A percentile compares a stretch with the other conserved stretches of the same genome.
Conservation (phyloP, 2,888 invertebrate genomes). For the Ischnura elegans region DNA sequence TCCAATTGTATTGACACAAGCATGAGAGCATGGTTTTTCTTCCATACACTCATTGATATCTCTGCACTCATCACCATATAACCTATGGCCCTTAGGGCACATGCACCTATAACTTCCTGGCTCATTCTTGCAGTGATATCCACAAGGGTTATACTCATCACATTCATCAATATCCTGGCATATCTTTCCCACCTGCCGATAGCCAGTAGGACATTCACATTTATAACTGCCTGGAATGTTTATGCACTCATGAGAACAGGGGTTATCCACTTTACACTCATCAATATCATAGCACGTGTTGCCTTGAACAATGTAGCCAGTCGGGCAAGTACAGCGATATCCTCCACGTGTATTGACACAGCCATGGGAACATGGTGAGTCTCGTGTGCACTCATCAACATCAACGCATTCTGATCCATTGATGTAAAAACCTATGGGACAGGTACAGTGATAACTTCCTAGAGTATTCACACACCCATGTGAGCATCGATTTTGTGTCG, state of each 20-base stretch:
- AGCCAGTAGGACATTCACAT: slow-evolving; percentile 33
- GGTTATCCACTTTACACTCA: slow-evolving; percentile 70
- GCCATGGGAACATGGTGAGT: slow-evolving; percentile 78
- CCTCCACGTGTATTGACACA: slow-evolving; percentile 71
- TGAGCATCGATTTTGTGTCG: slow-evolving; percentile 74
- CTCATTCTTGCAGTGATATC: slow-evolving; percentile 74
- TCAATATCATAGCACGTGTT: slow-evolving; percentile 74
- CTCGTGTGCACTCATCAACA: slow-evolving; percentile 73
- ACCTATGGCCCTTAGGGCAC: slow-evolving; percentile 73
- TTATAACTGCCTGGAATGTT: slow-evolving; percentile 81
- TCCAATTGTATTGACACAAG: slow-evolving; percentile 80
- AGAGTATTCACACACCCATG: slow-evolving; percentile 82
- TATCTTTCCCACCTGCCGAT: slow-evolving; percentile 72
- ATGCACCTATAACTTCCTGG: slow-evolving; percentile 71
- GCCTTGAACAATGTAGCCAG: slow-evolving; percentile 75
- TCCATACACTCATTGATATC: slow-evolving; percentile 79
- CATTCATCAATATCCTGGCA: slow-evolving; percentile 78
- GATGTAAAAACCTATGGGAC: slow-evolving; percentile 73
- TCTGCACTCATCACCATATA: slow-evolving; percentile 75
- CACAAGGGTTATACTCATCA: slow-evolving; percentile 75
- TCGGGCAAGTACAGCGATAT: slow-evolving; percentile 51
- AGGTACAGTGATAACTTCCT: slow-evolving; percentile 82
- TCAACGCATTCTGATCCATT: slow-evolving; percentile 75
- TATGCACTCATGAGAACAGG: slow-evolving; percentile 79
- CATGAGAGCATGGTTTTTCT: slow-evolving; percentile 78